Evolutionary conservation across 1,140 invertebrate species (phyloP).

Genomic region (Condylostylus longicornis): DNA sequence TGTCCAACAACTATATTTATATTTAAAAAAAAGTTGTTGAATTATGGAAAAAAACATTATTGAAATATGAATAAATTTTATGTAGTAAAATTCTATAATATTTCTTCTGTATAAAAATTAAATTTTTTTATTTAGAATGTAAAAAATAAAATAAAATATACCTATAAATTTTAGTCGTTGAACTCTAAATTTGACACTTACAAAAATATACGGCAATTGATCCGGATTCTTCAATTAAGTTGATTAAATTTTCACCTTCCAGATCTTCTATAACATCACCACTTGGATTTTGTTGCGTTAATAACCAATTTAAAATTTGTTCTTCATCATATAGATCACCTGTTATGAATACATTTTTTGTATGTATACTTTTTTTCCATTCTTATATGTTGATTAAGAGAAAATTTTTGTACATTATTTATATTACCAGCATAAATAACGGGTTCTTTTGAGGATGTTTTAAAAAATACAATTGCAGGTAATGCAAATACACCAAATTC

Average conservation of each 20-base stretch:
- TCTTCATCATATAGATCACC: slow-evolving; percentile 82
- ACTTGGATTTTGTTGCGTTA: slow-evolving; percentile 79
- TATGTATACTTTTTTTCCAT: background rate
- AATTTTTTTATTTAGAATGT: too few relatives aligned
- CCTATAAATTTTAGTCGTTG: too few relatives aligned
- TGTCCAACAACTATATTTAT: too few relatives aligned
- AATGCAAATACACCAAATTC: slow-evolving; percentile 76
- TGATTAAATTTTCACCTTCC: slow-evolving; percentile 65
- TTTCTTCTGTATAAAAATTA: too few relatives aligned
- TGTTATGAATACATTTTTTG: slow-evolving; percentile 26
- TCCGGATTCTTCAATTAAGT: slow-evolving; percentile 65
- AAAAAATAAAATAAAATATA: too few relatives aligned
- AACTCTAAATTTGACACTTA: slow-evolving; percentile 57
- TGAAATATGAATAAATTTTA: too few relatives aligned
- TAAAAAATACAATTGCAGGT: slow-evolving; percentile 80
- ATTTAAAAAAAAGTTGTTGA: too few relatives aligned
- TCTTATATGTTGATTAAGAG: too few relatives aligned
- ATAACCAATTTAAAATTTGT: slow-evolving; percentile 73
- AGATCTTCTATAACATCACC: slow-evolving; percentile 80
- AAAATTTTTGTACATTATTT: background rate
- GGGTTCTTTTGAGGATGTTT: slow-evolving; percentile 73
- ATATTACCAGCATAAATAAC: slow-evolving; percentile 77
- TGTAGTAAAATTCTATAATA: too few relatives aligned
- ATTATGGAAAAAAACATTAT: too few relatives aligned
- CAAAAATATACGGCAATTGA: slow-evolving; percentile 85